These are phyloP conservation scores for Schizopygopsis pylzovi DNA, from an alignment of 2,797 vertebrate species.

Conservation along the genomic window DNA sequence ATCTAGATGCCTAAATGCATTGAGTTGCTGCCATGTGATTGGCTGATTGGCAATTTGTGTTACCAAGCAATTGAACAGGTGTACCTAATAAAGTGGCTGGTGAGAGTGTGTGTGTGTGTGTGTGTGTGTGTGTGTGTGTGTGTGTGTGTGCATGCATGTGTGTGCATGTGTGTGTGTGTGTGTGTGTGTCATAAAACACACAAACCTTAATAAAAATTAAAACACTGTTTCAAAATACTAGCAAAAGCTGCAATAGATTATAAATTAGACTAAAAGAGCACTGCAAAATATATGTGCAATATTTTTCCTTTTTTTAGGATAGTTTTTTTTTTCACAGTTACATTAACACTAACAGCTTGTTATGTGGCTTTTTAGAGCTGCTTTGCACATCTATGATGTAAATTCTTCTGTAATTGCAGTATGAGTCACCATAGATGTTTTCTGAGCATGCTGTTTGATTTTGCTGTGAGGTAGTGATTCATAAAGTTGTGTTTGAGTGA, in stretches of 20 bases:
- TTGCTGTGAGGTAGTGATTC: slow-evolving; percentile 4
- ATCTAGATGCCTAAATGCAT: too few relatives aligned
- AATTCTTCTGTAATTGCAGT: slow-evolving; percentile 15
- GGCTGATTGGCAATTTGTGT: too few relatives aligned
- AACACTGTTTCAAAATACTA: not conserved
- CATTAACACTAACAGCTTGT: not conserved
- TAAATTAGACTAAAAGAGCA: not conserved
- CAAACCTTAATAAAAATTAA: not conserved
- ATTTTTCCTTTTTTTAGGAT: too few relatives aligned
- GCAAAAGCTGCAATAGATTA: not conserved
- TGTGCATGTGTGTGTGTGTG: too few relatives aligned
- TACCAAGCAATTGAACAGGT: too few relatives aligned
- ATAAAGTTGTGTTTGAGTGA: not conserved
- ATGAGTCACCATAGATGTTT: slow-evolving; percentile 44
- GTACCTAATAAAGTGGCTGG: too few relatives aligned
- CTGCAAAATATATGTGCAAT: not conserved
- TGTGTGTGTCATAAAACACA: not conserved
- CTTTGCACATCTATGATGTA: not conserved
- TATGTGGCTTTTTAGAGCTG: not conserved
- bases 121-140: too few relatives aligned
- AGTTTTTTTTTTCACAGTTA: not conserved
- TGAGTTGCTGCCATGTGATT: too few relatives aligned
- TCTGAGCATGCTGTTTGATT: not conserved
- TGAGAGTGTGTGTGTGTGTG: too few relatives aligned
- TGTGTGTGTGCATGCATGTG: fast-evolving